Base-by-base conservation (phyloP, 2,888 invertebrate species). In the Tenthredo livida region DNA sequence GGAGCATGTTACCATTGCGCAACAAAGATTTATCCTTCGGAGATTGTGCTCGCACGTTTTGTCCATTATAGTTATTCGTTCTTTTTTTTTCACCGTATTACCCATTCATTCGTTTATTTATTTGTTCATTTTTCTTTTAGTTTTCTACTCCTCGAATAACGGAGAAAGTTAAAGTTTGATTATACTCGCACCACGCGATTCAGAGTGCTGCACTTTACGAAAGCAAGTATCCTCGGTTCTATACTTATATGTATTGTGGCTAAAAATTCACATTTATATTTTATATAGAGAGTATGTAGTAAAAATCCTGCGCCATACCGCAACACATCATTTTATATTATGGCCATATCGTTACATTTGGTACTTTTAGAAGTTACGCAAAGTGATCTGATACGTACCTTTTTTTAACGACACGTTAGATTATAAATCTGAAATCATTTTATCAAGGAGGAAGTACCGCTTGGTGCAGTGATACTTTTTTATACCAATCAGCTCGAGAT, bases 1-100 rank as follows among this genome's bases (percentile, higher is more conserved):
- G 61, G 80, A 80, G 80, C 80, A 61, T 58, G 61, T 80, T 61
- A 33, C 21, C 21, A 80, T 80, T 80, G 80, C 61, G 40, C 61
- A 80, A 80, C n/a, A 58, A 80, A 80, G 58, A 80, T 80, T 80
- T 21, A 61, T 80, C 37, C 50, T 37, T 37, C 40, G n/a, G 37
- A 58, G 78, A 73, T 73, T 73, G 21, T 9, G 21, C 40, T 72
- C 72, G 61, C 17, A 67, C 67, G 40, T 72, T 40, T 29, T 75
- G 50, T 21, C 15, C 25, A 54, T 50, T 29, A 25, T 67, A 67
- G 33, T 33, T 33, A 37, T 15, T 29, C 33, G 10, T 67, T 12
- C 2, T 15, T 67, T 33, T 15, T 17, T 33, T 29, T 29, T 29
- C 29, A 25, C 29, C 29, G 3, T 50, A 5, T 50, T 17, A n/a